Base-by-base conservation (phyloP, 92 coral and sea anemone species). In the Montipora capitata region DNA sequence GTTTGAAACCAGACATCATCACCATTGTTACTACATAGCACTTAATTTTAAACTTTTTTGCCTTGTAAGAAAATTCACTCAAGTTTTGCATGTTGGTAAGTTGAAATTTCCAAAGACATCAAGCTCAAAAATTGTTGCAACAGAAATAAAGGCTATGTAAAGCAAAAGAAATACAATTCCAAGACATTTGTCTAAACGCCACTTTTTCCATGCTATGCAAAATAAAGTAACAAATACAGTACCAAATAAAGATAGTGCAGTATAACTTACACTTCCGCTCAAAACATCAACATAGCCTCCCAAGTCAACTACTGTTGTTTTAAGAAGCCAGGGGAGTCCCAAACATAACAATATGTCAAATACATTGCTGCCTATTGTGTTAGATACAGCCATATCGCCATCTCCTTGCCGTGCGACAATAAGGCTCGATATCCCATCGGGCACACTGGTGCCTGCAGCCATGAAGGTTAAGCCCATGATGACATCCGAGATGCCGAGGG, bases 401-500 rank as follows among this genome's bases (percentile, higher is more conserved):
- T 95, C 96, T 14, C 98, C 98, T 79, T 85, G 94, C 13, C 98
- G 91, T 16, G 96, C 98, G 3, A 95, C 96, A 44, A 95, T n/a
- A 16, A 95, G 61, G 72, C 98, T 95, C 62, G 98, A 91, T 38
- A 93, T 76, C 61, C 94, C 94, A 85, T 95, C 98, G 4, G 98
- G 98, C 10, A 95, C 92, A 56, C 98, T 95, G 68, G 88, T 95
- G 10, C 94, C 96, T 2, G 96, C 96, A 11, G 98, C 96, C 38
- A 95, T 89, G 68, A 95, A 93, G 8, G 98, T 93, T 4, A 95
- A 80, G 16, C 98, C 96, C 98, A 95, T 95, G 51, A 95, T 80
- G 38, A 93, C 96, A 68, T 95, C 98, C 7, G 96, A 94, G 69
- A 95, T 91, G 38, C 86, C 91, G 15, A 95, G 79, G 6, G 98